phyloP scores from a whole-genome alignment of 2,888 invertebrate species.

The Petrophora chlorosata region DNA sequence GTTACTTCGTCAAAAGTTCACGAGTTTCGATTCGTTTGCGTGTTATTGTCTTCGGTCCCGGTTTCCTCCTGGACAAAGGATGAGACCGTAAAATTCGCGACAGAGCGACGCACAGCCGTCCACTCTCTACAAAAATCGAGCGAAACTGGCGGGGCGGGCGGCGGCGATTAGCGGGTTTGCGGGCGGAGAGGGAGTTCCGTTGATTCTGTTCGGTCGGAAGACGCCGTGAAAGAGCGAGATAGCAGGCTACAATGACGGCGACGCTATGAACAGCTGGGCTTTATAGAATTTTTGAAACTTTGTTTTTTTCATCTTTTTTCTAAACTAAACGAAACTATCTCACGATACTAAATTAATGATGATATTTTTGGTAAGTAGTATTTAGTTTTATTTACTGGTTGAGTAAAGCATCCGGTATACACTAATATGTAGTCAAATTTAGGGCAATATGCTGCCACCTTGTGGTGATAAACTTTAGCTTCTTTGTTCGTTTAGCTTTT shows the following conservation, averaged over 20 bases:
- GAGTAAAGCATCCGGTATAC: too few relatives aligned
- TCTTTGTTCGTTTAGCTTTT: too few relatives aligned
- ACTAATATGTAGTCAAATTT: too few relatives aligned
- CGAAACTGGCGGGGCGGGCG: slow-evolving; percentile 72
- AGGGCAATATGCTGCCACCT: too few relatives aligned
- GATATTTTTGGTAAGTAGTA: too few relatives aligned
- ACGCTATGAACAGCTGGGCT: slow-evolving; percentile 71
- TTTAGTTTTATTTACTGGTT: too few relatives aligned
- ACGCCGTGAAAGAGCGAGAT: slow-evolving; percentile 59
- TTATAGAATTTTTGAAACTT: not conserved
- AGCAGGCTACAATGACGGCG: slow-evolving; percentile 66
- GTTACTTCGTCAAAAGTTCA: slow-evolving; percentile 39
- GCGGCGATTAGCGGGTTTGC: slow-evolving; percentile 45
- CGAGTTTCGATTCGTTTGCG: slow-evolving; percentile 24
- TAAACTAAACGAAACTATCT: too few relatives aligned
- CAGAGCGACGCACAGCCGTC: slow-evolving; percentile 52
- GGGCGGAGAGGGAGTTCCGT: slow-evolving; percentile 34
- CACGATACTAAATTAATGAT: too few relatives aligned
- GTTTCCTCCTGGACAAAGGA: slow-evolving; percentile 77
- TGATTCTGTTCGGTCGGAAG: too few relatives aligned
- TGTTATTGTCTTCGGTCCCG: slow-evolving; percentile 45
- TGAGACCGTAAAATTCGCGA: slow-evolving; percentile 66
- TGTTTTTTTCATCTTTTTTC: too few relatives aligned
- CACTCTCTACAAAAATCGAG: slow-evolving; percentile 71
- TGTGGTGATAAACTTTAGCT: too few relatives aligned